Base-by-base conservation (phyloP, 2,113 vertebrate genomes). In the Plecotus auritus region DNA sequence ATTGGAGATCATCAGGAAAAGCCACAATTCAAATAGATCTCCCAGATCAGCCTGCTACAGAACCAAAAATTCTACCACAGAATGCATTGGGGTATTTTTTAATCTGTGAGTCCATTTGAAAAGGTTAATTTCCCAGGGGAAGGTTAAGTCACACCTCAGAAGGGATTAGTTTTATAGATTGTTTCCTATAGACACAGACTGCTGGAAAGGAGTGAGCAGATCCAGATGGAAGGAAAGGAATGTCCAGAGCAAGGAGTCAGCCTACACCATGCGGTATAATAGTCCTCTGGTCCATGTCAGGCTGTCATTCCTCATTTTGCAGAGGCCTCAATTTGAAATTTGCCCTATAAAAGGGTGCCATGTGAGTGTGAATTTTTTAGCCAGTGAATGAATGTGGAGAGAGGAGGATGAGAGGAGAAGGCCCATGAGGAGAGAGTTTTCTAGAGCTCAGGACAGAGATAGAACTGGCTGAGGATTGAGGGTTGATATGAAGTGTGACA, bases 81-180 rank as follows among this genome's bases (percentile, higher is more conserved):
- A 85, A 45, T 70, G 16, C 26, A 54, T 2, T 69, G 35, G 30
- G 47, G 18, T 49, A 84, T 94, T 85, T 45, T 81, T 81, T 84
- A 56, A 61, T 85, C 56, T 85, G 20, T 35, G 56, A 88, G 18
- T 74, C 45, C 20, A 64, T 72, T 88, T 90, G 77, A 30, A 96
- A 91, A 92, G 56, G 32, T 80, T 94, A 70, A 94, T 84, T 94
- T 90, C 70, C 82, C 66, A 49, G 20, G 54, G 51, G 67, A 93
- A 85, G 30, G 9, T 61, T 77, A 70, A 88, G 70, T 86, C 67
- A 69, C 20, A 86, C 13, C 47, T 90, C 74, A 87, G 37, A 17
- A 30, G 40, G 42, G n/a, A 73, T 82, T 81, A 32, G 17, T 37
- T 72, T 85, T 93, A 85, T 73, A 66, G 32, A 86, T 28, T 87